Evolutionary conservation across 2,797 vertebrate genomes (phyloP).

Genomic region (Urophycis tenuis): DNA sequence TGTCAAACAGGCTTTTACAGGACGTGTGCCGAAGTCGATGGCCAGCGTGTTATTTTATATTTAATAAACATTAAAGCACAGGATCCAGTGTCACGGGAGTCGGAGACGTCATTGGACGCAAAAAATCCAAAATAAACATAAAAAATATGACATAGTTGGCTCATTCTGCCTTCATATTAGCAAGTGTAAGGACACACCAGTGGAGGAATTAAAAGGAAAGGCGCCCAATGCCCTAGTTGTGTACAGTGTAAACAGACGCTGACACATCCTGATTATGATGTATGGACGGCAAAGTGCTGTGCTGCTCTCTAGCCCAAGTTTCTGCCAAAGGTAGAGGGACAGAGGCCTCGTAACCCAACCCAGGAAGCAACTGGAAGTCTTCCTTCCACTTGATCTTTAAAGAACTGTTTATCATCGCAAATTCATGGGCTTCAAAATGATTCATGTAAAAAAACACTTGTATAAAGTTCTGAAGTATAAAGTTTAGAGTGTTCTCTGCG

Average conservation of each 20-base stretch:
- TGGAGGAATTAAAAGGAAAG: constrained; percentile 37
- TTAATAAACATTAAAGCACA: neutral
- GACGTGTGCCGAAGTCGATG: constrained; percentile 18
- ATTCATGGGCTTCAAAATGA: constrained; percentile 45
- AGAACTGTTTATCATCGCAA: constrained; percentile 39
- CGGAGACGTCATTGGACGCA: neutral
- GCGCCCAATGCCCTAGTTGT: constrained; percentile 42
- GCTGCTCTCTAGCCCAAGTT: constrained; percentile 30
- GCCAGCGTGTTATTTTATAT: constrained; percentile 27
- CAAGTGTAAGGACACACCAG: constrained; percentile 33
- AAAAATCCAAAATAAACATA: neutral
- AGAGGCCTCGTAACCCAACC: constrained; percentile 48
- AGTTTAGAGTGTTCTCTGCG: neutral
- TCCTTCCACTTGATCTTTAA: constrained; percentile 35
- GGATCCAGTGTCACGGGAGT: neutral
- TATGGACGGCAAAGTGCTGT: constrained; percentile 45
- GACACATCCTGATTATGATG: constrained; percentile 64
- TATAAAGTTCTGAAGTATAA: neutral
- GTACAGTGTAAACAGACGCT: constrained; percentile 57
- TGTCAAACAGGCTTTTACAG: constrained; percentile 22
- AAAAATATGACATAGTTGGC: neutral
- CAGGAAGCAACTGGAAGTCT: constrained; percentile 46
- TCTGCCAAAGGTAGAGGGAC: constrained; percentile 44
- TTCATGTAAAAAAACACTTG: constrained; percentile 15
- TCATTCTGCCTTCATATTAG: neutral